phyloP scores from a whole-genome alignment of 2,797 vertebrate species.

The Austrolebias charrua region DNA sequence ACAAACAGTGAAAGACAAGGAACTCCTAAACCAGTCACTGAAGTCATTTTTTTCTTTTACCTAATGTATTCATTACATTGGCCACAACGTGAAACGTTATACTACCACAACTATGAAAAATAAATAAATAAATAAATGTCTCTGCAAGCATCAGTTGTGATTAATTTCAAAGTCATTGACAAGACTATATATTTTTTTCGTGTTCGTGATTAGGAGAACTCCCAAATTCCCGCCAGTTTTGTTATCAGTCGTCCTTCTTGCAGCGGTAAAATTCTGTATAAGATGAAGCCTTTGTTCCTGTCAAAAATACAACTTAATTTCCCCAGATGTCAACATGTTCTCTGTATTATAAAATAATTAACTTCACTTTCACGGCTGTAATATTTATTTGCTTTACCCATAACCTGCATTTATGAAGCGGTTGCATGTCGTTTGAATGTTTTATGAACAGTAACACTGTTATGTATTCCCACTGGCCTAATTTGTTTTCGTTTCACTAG shows the following conservation, averaged over 20 bases:
- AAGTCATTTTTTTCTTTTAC: no score
- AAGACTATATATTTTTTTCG: no score
- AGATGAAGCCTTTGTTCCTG: neutral
- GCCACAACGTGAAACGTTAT: no score
- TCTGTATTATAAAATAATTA: neutral
- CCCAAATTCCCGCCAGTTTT: neutral
- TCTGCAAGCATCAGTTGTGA: neutral
- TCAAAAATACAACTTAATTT: no score
- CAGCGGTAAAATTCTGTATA: neutral
- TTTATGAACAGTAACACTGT: conserved; percentile 6
- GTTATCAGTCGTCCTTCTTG: neutral
- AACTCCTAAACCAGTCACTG: no score
- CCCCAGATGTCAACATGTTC: no score
- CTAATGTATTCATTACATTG: no score
- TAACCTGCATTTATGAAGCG: neutral
- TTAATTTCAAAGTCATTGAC: neutral
- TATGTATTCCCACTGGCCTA: conserved; percentile 4
- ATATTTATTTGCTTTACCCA: neutral
- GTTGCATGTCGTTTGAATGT: conserved; percentile 1
- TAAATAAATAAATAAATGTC: neutral
- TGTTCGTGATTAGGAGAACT: neutral
- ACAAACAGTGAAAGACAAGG: no score
- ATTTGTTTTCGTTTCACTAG: conserved; percentile 4
- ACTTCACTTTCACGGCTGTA: neutral
- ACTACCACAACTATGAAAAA: neutral